Evolutionary conservation across 2,113 vertebrate species (phyloP), one percentile per base, ranked within the genome.

Genomic region (Petrocephalus microphthalmus): DNA sequence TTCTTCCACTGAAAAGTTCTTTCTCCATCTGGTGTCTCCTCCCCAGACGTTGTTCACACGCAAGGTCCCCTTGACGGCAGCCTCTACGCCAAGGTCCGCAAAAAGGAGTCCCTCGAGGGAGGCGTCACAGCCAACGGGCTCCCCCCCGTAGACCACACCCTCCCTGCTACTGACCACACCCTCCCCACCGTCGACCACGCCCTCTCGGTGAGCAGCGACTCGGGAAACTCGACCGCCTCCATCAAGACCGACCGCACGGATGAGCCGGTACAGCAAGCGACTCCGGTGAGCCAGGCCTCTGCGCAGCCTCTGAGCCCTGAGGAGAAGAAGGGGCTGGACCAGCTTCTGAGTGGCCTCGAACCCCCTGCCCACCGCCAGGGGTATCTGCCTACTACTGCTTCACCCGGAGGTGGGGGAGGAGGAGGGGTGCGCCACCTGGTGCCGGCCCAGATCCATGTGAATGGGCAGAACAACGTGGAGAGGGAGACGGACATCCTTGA

Each of bases 71-170:
- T 99, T 92, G 98, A 99, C 0, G 98, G 98, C 91, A 99, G 98
- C 92, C 96, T 99, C 88, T 99, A 99, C 5, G 98, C 98, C 93
- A 98, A 99, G 93, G 98, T 99, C 90, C 98, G 98, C 91, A 99
- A 99, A 96, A 99, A 99, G 94, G 97, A 99, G 85, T 98, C 97
- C 10, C 89, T 96, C 42, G 94, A 96, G 0, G 96, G 94, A n/a
- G 90, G 95, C 0, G 94, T 96, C 88, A 96, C 95, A 4, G 86
- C 94, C 0, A 91, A 96, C 2, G 97, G 97, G 17, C 95, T 97
- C 71, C 93, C 94, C 0, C 90, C 94, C 15, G 92, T 91, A 19
- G 93, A 93, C 52, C 94, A 94, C 87, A 87, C 94, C 83, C 91
- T 91, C 51, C 84, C 90, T 29, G 37, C 83, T 11, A 91, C 87